These are phyloP conservation scores for Thereuonema tuberculata DNA, from an alignment of 1,140 invertebrate species.

Conservation along the genomic window DNA sequence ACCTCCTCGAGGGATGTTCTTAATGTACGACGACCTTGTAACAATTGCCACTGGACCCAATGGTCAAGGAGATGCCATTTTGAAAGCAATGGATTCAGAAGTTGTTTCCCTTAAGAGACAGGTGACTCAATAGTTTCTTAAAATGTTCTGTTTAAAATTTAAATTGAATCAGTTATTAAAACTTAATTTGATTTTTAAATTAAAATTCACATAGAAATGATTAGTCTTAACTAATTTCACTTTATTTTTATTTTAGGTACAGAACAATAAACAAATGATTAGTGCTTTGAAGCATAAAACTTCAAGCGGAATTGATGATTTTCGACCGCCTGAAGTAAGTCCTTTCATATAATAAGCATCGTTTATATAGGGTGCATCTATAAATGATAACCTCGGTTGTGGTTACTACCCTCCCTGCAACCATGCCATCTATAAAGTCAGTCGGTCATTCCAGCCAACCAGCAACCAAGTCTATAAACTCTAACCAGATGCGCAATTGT, in stretches of 20 bases:
- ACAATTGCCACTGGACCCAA: constrained; percentile 58
- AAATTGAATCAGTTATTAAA: not conserved
- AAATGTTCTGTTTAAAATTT: constrained; percentile 4
- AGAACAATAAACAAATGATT: constrained; percentile 84
- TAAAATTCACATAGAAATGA: not conserved
- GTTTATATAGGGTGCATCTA: too few species aligned
- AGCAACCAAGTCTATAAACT: too few species aligned
- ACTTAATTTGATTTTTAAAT: not conserved
- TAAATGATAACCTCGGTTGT: too few species aligned
- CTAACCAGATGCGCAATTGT: too few species aligned
- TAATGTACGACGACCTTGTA: constrained; percentile 89
- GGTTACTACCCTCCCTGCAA: not conserved
- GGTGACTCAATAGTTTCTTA: constrained; percentile 56
- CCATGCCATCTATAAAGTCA: too few species aligned
- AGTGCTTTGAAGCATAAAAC: constrained; percentile 54
- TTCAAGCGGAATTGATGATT: constrained; percentile 51
- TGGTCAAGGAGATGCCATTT: constrained; percentile 62
- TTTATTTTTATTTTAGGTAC: constrained; percentile 72
- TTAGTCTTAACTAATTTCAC: too few species aligned
- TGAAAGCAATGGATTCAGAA: constrained; percentile 83
- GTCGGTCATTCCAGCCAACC: too few species aligned
- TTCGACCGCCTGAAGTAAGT: constrained; percentile 47
- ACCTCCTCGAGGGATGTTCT: constrained; percentile 88
- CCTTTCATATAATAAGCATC: not conserved
- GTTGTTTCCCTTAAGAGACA: constrained; percentile 84